Base-by-base conservation (phyloP, 2,113 vertebrate genomes). In the Pavo muticus region DNA sequence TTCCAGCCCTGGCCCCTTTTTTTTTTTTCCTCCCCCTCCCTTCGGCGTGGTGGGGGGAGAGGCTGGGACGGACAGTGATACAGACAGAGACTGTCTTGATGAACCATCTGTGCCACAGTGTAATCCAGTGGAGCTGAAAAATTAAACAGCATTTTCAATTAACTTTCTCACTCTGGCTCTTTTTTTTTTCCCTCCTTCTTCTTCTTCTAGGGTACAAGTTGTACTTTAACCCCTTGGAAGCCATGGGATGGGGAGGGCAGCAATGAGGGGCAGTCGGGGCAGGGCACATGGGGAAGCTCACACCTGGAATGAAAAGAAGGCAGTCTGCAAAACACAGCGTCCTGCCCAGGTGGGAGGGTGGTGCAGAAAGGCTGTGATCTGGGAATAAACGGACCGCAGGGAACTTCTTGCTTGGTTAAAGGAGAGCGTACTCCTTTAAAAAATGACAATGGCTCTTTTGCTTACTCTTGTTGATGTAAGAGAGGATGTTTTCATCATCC, bases 31-130 rank as follows among this genome's bases (percentile, higher is more conserved):
- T 95, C 96, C 96, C 96, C 78, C 72, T 97, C 96, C 94, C 94
- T 87, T 90, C 80, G 77, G 86, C 84, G 89, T 54, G 81, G 76
- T 95, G 97, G 95, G 95, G 94, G 97, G 96, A 95, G 97, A 97
- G 96, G 91, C 97, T 97, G 98, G 98, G 98, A 98, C 74, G 98
- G 97, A 97, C 97, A 97, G 92, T 88, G 81, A 97, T 97, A 97
- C 98, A 98, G 97, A 98, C 97, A 97, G 98, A 98, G 97, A 96
- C 97, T 93, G 95, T 98, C 98, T 98, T 99, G 98, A 98, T 98
- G 98, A 98, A 98, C 99, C 99, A 99, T 99, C 99, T 99, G 99
- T 98, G 98, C 98, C 95, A 97, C 98, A 97, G 97, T 98, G 98
- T 98, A 97, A 98, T 98, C 98, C 97, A 98, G 95, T 98, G 97